A percentile compares a stretch with the other conserved stretches of the same genome.
These are phyloP conservation scores for Papilio gigon DNA, from an alignment of 2,888 invertebrate species.

Conservation along the genomic window DNA sequence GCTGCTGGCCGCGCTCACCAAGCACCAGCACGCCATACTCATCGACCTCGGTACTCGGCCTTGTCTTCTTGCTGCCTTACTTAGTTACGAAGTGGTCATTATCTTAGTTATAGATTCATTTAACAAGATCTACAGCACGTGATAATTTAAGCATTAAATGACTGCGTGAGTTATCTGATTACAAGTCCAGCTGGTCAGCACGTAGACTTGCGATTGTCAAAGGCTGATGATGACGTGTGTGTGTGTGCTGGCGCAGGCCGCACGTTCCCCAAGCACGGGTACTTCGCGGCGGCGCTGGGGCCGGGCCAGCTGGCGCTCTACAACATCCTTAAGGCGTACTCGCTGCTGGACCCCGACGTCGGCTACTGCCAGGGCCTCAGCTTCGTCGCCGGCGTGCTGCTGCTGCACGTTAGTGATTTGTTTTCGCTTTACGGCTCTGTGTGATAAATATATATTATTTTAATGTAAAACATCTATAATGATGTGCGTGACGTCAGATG, in stretches of 20 bases:
- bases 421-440: too few relatives aligned
- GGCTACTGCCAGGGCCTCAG: constrained; percentile 98
- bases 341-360: constrained; percentile 95
- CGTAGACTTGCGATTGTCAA: too few relatives aligned
- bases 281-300: constrained; percentile 95
- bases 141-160: too few relatives aligned
- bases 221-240: constrained; percentile 46
- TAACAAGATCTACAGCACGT: too few relatives aligned
- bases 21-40: constrained; percentile 97
- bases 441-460: too few relatives aligned
- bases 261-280: constrained; percentile 97
- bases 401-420: constrained; percentile 98
- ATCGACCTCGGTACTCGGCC: constrained; percentile 95
- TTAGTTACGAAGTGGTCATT: too few relatives aligned
- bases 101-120: too few relatives aligned
- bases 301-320: constrained; percentile 96
- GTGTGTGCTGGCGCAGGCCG: constrained; percentile 79
- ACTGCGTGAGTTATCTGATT: too few relatives aligned
- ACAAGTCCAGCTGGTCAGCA: too few relatives aligned
- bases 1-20: constrained; percentile 92
- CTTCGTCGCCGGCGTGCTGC: constrained; percentile 95
- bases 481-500: constrained; percentile 84
- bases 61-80: too few relatives aligned
- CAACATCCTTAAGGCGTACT: constrained; percentile 97
- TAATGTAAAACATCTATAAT: too few relatives aligned